Conservation (phyloP, 1,140 invertebrate genomes). For the Drosophila carrolli region DNA sequence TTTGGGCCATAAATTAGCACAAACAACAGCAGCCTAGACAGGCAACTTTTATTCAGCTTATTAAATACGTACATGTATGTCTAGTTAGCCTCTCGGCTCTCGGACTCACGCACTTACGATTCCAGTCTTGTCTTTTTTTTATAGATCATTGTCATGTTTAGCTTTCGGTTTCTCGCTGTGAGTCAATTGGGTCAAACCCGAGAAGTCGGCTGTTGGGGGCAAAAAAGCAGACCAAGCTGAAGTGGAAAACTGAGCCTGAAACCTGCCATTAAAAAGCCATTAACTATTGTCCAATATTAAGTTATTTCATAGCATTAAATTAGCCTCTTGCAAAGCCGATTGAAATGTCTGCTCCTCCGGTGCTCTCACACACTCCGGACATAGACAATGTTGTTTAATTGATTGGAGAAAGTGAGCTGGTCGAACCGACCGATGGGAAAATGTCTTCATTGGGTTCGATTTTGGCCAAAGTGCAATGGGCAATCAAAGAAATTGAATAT, state of each 20-base stretch:
- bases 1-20: slow-evolving; percentile 76
- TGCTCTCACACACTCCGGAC: slow-evolving; percentile 28
- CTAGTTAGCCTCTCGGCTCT: slow-evolving; percentile 37
- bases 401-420: slow-evolving; percentile 76
- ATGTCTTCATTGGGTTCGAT: slow-evolving; percentile 57
- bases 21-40: slow-evolving; percentile 39
- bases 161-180: slow-evolving; percentile 35
- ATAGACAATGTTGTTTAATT: slow-evolving; percentile 67
- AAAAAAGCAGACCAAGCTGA: slow-evolving; percentile 5
- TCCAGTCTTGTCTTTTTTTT: slow-evolving; percentile 35
- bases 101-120: slow-evolving; percentile 47
- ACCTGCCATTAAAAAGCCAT: slow-evolving; percentile 71
- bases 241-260: slow-evolving; percentile 45
- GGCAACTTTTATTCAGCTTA: slow-evolving; percentile 49
- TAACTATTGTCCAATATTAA: slow-evolving; percentile 80
- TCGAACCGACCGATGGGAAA: slow-evolving; percentile 60
- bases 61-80: slow-evolving; percentile 44
- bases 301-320: slow-evolving; percentile 78
- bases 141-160: slow-evolving; percentile 55
- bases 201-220: slow-evolving; percentile 7
- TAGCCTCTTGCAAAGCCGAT: slow-evolving; percentile 61
- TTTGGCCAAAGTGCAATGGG: slow-evolving; percentile 53
- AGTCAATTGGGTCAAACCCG: slow-evolving; percentile 63
- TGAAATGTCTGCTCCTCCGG: slow-evolving; percentile 55
- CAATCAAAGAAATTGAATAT: slow-evolving; percentile 22